Percentiles rank a stretch among this genome's conserved stretches.
Conservation (phyloP, 2,888 invertebrate species). For the Epirrita christyi region DNA sequence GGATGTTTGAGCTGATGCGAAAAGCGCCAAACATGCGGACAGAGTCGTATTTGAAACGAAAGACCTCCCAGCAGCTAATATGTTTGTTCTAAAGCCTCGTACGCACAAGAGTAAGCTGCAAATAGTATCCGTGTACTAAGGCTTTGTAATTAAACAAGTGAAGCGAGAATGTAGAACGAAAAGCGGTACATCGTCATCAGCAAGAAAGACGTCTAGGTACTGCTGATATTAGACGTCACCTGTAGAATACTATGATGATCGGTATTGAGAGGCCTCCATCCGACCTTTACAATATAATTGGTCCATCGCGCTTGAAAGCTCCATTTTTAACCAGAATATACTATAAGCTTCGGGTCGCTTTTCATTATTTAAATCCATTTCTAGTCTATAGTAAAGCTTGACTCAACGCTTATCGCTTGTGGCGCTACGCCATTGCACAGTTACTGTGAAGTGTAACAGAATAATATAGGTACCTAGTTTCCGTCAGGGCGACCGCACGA, state of each 20-base stretch:
- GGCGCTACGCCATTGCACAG: slow-evolving; percentile 22
- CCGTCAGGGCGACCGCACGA: slow-evolving; percentile 38
- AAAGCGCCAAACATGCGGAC: slow-evolving; percentile 1
- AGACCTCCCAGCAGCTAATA: neutral
- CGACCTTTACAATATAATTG: no score
- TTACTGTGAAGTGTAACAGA: slow-evolving; percentile 41
- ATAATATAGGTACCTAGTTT: slow-evolving; percentile 49
- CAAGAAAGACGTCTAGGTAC: no score
- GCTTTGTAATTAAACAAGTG: no score
- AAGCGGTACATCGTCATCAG: no score
- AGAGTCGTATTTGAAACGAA: slow-evolving; percentile 6
- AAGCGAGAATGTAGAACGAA: no score
- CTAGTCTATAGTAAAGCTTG: neutral
- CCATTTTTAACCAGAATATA: no score
- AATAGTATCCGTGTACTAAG: neutral
- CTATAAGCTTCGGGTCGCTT: no score
- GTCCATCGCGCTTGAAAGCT: no score
- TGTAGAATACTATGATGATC: no score
- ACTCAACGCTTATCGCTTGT: slow-evolving; percentile 5
- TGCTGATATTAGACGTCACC: no score
- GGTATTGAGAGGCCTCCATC: no score
- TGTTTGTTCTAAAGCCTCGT: neutral
- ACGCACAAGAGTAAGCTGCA: neutral
- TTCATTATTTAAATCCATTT: no score
- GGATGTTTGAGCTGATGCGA: slow-evolving; percentile 3